A percentile compares a stretch with the other conserved stretches of the same genome.
phyloP scores from a whole-genome alignment of 2,888 invertebrate species.

The Napeogenes sylphis region DNA sequence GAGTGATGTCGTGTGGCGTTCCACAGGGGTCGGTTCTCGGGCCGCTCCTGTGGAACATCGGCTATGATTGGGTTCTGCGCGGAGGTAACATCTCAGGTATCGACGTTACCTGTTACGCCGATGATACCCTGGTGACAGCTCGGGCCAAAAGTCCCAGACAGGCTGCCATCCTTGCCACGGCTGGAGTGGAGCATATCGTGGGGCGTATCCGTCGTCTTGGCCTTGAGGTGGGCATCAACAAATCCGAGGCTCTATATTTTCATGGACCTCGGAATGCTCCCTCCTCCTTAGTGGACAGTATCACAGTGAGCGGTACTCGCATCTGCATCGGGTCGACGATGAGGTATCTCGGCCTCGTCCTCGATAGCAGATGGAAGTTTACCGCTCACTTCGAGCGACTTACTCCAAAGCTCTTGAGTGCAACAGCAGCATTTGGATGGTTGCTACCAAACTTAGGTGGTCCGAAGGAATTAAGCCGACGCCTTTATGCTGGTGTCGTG shows the following conservation, averaged over 20 bases:
- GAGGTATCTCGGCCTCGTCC: slow-evolving; percentile 3
- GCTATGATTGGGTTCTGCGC: no score
- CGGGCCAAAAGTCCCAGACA: neutral
- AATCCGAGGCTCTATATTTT: slow-evolving; percentile 20
- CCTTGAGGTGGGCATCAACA: neutral
- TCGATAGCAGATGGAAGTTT: slow-evolving; percentile 23
- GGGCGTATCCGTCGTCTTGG: slow-evolving; percentile 1
- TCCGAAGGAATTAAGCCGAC: slow-evolving; percentile 15
- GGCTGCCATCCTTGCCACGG: neutral
- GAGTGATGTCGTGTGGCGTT: neutral
- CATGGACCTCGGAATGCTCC: slow-evolving; percentile 9
- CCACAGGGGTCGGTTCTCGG: neutral
- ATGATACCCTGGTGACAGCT: neutral
- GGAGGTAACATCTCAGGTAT: no score
- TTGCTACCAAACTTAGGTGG: slow-evolving; percentile 17
- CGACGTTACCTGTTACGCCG: neutral
- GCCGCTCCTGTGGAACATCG: no score
- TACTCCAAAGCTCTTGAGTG: slow-evolving; percentile 10
- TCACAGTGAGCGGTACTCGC: slow-evolving; percentile 12
- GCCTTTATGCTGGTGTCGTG: slow-evolving; percentile 12
- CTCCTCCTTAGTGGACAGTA: slow-evolving; percentile 15
- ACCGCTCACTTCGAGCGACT: slow-evolving; percentile 18
- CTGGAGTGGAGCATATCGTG: neutral
- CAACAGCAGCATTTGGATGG: slow-evolving; percentile 18
- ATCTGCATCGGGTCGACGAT: slow-evolving; percentile 6